Evolutionary conservation across 1,140 invertebrate species (phyloP).

Genomic region (Dendrolimus kikuchii): DNA sequence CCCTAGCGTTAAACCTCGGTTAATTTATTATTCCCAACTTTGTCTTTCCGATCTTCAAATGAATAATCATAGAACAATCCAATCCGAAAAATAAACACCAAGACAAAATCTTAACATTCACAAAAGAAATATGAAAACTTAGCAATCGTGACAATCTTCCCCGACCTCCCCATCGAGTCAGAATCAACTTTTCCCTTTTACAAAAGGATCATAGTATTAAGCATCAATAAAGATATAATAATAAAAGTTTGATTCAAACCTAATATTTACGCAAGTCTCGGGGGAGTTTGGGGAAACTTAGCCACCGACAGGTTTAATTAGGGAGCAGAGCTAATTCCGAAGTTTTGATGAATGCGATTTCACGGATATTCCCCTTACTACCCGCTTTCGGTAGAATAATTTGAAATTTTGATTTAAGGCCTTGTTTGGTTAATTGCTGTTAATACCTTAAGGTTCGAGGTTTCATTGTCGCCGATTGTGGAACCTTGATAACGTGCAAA

Average conservation of each 20-base stretch:
- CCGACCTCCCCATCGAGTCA: neutral
- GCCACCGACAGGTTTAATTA: conserved; percentile 63
- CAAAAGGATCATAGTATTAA: conserved; percentile 47
- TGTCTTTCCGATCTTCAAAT: too few relatives aligned
- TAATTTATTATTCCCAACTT: too few relatives aligned
- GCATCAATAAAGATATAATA: conserved; percentile 51
- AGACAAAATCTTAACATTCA: too few relatives aligned
- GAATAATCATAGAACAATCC: too few relatives aligned
- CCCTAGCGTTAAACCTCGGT: too few relatives aligned
- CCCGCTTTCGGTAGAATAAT: conserved; percentile 31
- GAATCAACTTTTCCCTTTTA: conserved; percentile 40
- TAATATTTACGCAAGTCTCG: conserved; percentile 51
- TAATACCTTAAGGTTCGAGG: conserved; percentile 19
- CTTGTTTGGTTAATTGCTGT: conserved; percentile 42
- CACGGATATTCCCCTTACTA: conserved; percentile 34
- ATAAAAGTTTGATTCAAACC: conserved; percentile 55
- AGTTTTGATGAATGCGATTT: conserved; percentile 68
- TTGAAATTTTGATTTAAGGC: conserved; percentile 61
- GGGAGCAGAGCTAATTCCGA: conserved; percentile 53
- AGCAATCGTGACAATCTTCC: neutral
- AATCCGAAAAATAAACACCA: too few relatives aligned
- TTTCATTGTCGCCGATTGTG: neutral
- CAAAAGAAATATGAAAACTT: too few relatives aligned
- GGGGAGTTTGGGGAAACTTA: conserved; percentile 33
- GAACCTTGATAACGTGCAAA: neutral